Conservation (phyloP, 2,797 vertebrate species). For the Urophycis tenuis region DNA sequence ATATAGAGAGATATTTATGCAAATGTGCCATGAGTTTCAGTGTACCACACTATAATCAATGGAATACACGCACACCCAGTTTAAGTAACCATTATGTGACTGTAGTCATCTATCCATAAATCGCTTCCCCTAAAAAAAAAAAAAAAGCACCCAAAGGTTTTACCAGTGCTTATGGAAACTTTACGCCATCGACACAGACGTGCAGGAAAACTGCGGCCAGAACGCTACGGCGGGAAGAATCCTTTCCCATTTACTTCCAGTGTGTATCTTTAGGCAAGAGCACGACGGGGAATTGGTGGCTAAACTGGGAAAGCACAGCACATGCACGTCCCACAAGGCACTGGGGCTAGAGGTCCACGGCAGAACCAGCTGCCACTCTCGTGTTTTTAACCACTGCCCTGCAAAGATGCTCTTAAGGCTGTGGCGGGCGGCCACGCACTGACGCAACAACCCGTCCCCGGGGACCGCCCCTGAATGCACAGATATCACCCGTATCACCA, state of each 20-base stretch:
- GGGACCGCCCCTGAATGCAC: slow-evolving; percentile 40
- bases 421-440: slow-evolving; percentile 10
- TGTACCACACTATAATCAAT: neutral
- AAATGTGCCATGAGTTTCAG: neutral
- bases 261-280: neutral
- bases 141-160: neutral
- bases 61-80: neutral
- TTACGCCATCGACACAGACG: too few relatives aligned
- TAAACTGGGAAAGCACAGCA: slow-evolving; percentile 1
- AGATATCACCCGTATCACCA: slow-evolving; percentile 46
- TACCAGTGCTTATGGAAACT: neutral
- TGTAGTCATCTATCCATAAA: neutral
- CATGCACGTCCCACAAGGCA: neutral
- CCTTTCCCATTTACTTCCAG: neutral
- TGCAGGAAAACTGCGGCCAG: neutral
- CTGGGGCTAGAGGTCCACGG: neutral
- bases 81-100: neutral
- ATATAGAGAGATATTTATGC: slow-evolving; percentile 1
- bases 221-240: neutral
- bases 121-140: neutral
- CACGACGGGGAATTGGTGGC: neutral
- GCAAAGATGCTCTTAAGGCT: neutral
- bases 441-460: slow-evolving; percentile 46
- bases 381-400: neutral
- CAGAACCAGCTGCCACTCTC: neutral